phyloP scores from a whole-genome alignment of 1,140 invertebrate species.

The Drosophila gunungcola region DNA sequence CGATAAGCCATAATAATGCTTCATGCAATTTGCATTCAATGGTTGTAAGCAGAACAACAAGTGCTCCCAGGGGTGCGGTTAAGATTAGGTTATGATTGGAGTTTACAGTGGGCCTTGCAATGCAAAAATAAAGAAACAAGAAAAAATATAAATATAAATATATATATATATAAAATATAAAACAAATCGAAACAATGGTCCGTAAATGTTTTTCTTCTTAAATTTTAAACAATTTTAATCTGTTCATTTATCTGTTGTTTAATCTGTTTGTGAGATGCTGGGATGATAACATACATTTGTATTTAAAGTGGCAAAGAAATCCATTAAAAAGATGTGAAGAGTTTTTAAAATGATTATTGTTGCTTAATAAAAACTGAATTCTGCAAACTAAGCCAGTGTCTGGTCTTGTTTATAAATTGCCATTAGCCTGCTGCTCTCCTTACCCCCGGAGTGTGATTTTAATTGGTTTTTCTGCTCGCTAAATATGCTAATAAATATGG shows the following conservation, averaged over 20 bases:
- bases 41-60: slow-evolving; percentile 10
- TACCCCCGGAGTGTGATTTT: slow-evolving; percentile 7
- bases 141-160: too few relatives aligned
- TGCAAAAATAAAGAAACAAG: too few relatives aligned
- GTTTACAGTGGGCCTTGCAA: slow-evolving; percentile 6
- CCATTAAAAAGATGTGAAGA: too few relatives aligned
- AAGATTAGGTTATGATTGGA: slow-evolving; percentile 7
- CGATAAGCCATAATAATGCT: slow-evolving; percentile 36
- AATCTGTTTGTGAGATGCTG: too few relatives aligned
- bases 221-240: too few relatives aligned
- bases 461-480: slow-evolving; percentile 27
- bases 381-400: not conserved
- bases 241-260: too few relatives aligned
- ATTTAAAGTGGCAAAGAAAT: too few relatives aligned
- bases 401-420: not conserved
- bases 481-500: slow-evolving; percentile 44
- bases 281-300: too few relatives aligned
- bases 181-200: not conserved
- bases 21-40: slow-evolving; percentile 43
- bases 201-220: too few relatives aligned
- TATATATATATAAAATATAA: too few relatives aligned
- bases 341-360: not conserved
- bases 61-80: slow-evolving; percentile 21
- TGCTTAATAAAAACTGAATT: not conserved
- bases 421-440: too few relatives aligned